Base-by-base conservation (phyloP, 2,888 invertebrate species). In the Lymantria monacha region DNA sequence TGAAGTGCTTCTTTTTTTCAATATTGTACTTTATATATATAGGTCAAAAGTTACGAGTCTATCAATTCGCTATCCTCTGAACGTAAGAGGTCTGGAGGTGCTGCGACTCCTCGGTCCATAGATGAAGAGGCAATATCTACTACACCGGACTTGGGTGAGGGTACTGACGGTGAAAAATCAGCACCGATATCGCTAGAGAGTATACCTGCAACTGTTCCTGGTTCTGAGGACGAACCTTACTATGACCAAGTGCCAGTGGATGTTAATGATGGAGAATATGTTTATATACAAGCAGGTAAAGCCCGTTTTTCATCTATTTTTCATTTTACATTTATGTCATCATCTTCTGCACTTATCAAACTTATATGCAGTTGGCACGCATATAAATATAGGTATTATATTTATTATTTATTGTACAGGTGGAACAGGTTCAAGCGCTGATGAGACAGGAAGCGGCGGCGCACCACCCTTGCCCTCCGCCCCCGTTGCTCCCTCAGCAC, bases 161-260 rank as follows among this genome's bases (percentile, higher is more conserved):
- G 66, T 3, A 87, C 72, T 0, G 86, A 86, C 42, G 76, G 57
- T 0, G 86, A 87, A 57, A 89, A 86, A 57, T 90, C 90, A 0
- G 85, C 87, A 1, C 89, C 89, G 0, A 75, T 80, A 43, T 91
- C 90, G 0, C 61, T 90, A 11, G 91, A 89, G 57, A 90, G 88
- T 59, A 81, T 88, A 46, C 87, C 89, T 1, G 83, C 84, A 0
- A 72, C 69, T 11, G 80, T 71, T 36, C 77, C 85, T 0, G 62
- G 71, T 7, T 63, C 75, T 3, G 91, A 92, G 51, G 93, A 94
- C 64, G 95, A 95, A 70, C 95, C 95, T 0, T 95, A 94, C 69
- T 95, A 95, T 69, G 95, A 95, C 70, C 94, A 94, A 74, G 95
- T 95, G 45, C 95, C 95, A 0, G 87, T 93, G 44, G 95, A 95